phyloP scores from a whole-genome alignment of 2,797 vertebrate genomes.

The Pantherophis vulpinus region DNA sequence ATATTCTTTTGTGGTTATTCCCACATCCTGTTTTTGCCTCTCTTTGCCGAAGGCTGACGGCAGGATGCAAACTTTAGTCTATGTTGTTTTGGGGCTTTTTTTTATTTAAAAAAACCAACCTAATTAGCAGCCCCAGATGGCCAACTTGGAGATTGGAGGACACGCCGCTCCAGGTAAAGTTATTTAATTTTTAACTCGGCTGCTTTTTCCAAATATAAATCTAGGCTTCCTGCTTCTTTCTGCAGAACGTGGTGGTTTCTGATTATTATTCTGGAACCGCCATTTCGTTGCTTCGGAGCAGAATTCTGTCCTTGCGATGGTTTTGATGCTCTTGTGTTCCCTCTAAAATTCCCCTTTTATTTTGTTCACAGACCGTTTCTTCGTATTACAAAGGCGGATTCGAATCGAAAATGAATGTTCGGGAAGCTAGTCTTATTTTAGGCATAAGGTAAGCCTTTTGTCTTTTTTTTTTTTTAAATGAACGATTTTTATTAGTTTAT shows the following conservation, averaged over 20 bases:
- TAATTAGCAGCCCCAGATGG: not conserved
- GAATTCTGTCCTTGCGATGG: conserved; percentile 8
- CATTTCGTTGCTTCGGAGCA: conserved; percentile 17
- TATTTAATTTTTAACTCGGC: not conserved
- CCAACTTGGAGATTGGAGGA: not conserved
- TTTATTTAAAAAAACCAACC: not conserved
- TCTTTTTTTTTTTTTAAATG: no score
- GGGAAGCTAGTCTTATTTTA: conserved; percentile 80
- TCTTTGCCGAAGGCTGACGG: not conserved
- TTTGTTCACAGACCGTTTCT: conserved; percentile 68
- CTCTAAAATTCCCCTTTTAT: conserved; percentile 56
- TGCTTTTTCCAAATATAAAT: not conserved
- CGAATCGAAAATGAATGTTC: conserved; percentile 78
- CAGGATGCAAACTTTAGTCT: conserved; percentile 10
- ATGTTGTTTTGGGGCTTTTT: not conserved
- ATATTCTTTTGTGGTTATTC: not conserved
- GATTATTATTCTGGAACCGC: not conserved
- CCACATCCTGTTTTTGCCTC: not conserved
- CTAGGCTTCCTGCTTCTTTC: not conserved
- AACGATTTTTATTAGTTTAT: no score
- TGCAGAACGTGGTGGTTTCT: not conserved
- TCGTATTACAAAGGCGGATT: conserved; percentile 81
- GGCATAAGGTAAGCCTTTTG: conserved; percentile 74
- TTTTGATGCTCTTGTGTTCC: conserved; percentile 42
- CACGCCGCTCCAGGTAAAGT: not conserved